These are phyloP conservation scores for Drosophila paramelanica DNA, from an alignment of 2,888 invertebrate species.

Conservation along the genomic window DNA sequence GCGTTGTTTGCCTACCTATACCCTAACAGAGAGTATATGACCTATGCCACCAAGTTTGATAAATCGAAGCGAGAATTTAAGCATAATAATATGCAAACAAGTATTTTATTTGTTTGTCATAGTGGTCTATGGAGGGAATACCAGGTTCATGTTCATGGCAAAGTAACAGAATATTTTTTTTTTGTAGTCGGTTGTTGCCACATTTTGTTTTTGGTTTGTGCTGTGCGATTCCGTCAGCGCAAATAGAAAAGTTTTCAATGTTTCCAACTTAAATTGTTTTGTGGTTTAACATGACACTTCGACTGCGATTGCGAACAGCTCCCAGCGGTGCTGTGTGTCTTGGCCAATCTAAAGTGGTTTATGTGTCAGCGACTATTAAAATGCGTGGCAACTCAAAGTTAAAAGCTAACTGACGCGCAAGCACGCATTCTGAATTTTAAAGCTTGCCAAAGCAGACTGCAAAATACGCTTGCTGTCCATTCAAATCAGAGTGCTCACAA, in stretches of 20 bases:
- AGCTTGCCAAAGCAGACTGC: not conserved
- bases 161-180: slow-evolving; percentile 1
- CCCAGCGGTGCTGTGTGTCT: slow-evolving; percentile 33
- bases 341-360: slow-evolving; percentile 66
- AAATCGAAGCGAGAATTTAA: not conserved
- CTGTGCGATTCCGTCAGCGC: slow-evolving; percentile 40
- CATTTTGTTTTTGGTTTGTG: slow-evolving; percentile 35
- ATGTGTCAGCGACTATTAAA: slow-evolving; percentile 63
- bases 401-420: slow-evolving; percentile 38
- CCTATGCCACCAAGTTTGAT: not conserved
- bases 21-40: not conserved
- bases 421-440: slow-evolving; percentile 4
- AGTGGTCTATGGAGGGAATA: not conserved
- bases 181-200: slow-evolving; percentile 43
- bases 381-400: slow-evolving; percentile 58
- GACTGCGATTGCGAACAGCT: slow-evolving; percentile 20
- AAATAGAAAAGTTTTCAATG: slow-evolving; percentile 77
- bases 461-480: not conserved
- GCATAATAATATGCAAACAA: too few species aligned
- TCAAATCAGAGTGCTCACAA: not conserved
- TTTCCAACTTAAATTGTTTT: slow-evolving; percentile 81
- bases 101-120: too few species aligned
- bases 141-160: slow-evolving; percentile 6
- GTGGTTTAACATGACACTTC: slow-evolving; percentile 70
- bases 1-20: slow-evolving; percentile 8